Conservation (phyloP, 2,888 invertebrate species). For the Apoda limacodes region DNA sequence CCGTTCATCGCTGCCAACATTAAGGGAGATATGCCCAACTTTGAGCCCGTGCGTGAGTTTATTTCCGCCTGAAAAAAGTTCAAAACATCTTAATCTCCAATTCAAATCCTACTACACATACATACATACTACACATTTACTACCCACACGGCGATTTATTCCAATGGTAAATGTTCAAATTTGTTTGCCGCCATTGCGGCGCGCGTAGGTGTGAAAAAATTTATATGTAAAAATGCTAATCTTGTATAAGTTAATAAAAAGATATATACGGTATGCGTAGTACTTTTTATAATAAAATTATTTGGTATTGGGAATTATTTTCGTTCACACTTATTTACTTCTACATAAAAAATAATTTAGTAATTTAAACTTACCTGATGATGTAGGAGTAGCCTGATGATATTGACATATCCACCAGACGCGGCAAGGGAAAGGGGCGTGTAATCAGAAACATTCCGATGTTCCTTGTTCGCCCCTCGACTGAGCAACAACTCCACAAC, state of each 20-base stretch:
- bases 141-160: no score
- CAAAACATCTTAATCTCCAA: no score
- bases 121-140: background rate
- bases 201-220: no score
- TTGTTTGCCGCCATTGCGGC: no score
- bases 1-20: conserved; percentile 99
- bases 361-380: conserved; percentile 80
- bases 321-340: no score
- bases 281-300: no score
- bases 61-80: conserved; percentile 87
- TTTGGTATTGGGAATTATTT: no score
- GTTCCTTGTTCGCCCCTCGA: conserved; percentile 95
- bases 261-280: no score
- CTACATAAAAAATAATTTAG: no score
- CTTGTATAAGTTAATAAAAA: no score
- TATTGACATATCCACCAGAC: conserved; percentile 98
- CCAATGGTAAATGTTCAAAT: no score
- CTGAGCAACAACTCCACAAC: conserved; percentile 91
- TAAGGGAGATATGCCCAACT: conserved; percentile 97
- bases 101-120: background rate
- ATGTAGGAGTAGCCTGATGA: conserved; percentile 92
- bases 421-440: conserved; percentile 99
- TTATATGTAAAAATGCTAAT: no score
- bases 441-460: conserved; percentile 98
- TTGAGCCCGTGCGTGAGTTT: conserved; percentile 96